Conservation (phyloP, 2,113 vertebrate genomes). For the Gallinago jamesoni region DNA sequence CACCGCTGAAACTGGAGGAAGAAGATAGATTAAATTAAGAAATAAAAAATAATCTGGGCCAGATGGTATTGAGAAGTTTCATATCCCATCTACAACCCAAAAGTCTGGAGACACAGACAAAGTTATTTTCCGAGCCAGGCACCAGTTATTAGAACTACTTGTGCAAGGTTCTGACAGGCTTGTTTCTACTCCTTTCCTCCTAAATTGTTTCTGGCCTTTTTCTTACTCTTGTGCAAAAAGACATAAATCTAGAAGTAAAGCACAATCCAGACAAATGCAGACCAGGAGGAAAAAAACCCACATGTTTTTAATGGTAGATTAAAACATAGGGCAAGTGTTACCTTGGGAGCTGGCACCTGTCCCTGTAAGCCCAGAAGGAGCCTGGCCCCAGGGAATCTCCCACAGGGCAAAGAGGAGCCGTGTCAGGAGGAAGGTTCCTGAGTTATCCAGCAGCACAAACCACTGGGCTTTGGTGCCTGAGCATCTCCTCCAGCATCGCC, state of each 20-base stretch:
- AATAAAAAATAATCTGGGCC: slow-evolving; percentile 10
- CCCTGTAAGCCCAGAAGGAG: background rate
- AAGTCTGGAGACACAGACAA: background rate
- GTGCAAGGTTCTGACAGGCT: background rate
- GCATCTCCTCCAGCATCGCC: background rate
- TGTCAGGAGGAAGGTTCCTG: background rate
- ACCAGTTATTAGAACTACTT: background rate
- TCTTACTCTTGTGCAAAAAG: background rate
- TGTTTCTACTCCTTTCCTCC: background rate
- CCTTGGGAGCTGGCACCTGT: background rate
- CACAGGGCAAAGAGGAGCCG: background rate
- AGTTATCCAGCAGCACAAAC: background rate
- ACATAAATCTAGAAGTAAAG: background rate
- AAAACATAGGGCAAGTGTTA: background rate
- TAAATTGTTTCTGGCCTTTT: background rate
- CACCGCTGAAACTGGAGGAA: background rate
- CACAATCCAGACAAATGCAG: background rate
- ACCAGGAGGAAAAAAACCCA: background rate
- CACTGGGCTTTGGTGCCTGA: background rate
- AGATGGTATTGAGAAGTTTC: background rate
- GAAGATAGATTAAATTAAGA: background rate
- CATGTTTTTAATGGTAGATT: background rate
- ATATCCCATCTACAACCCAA: background rate
- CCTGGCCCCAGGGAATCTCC: background rate
- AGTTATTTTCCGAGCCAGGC: background rate